phyloP scores from a whole-genome alignment of 2,888 invertebrate species.

The Leistus spinibarbis region DNA sequence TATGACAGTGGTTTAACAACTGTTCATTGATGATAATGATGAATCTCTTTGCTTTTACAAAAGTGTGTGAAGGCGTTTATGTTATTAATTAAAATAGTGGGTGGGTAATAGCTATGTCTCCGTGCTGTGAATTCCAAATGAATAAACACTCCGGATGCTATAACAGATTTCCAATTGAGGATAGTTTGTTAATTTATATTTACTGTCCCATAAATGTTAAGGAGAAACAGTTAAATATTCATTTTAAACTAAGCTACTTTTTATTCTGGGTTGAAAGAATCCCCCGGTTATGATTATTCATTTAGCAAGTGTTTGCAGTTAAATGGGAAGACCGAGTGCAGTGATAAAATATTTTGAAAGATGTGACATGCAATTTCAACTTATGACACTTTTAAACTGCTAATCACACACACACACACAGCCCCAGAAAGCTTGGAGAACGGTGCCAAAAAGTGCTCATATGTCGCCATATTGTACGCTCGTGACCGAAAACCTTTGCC shows the following conservation, averaged over 20 bases:
- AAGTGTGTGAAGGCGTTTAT: background rate
- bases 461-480: slow-evolving; percentile 31
- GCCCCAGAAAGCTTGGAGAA: background rate
- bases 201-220: background rate
- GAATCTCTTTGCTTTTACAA: background rate
- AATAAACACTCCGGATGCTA: background rate
- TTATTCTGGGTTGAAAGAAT: too few species aligned
- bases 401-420: slow-evolving; percentile 6
- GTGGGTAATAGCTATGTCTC: background rate
- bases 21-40: background rate
- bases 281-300: background rate
- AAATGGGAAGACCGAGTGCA: background rate
- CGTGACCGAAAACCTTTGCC: slow-evolving; percentile 33
- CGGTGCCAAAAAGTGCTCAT: slow-evolving; percentile 26
- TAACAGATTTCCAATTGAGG: too few species aligned
- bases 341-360: background rate
- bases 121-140: background rate
- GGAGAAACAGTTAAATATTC: background rate
- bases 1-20: background rate
- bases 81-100: background rate
- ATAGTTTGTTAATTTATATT: background rate
- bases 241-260: too few species aligned
- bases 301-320: background rate
- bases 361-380: slow-evolving; percentile 23
- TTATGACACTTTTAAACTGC: slow-evolving; percentile 37